A percentile compares a stretch with the other conserved stretches of the same genome.
phyloP scores from a whole-genome alignment of 1,140 invertebrate species.

The Rhopalosiphum maidis region DNA sequence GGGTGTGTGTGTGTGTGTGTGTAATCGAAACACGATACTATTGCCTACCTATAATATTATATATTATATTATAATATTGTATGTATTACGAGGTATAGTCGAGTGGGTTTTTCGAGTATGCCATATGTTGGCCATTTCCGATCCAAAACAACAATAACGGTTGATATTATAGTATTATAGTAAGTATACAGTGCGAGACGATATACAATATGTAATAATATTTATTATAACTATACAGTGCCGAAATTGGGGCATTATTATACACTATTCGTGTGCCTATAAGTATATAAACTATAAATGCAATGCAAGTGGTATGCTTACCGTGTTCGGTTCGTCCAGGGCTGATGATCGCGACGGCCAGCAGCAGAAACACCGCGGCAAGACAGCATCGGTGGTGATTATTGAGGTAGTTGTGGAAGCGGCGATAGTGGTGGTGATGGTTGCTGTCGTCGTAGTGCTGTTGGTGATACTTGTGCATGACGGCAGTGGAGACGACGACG shows the following conservation, averaged over 20 bases:
- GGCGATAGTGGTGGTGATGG: not conserved
- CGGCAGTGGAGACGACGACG: not conserved
- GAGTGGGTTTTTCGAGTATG: constrained; percentile 24
- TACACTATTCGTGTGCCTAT: not conserved
- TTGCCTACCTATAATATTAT: not conserved
- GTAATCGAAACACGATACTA: constrained; percentile 18
- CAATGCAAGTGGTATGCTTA: not conserved
- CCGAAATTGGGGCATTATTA: not conserved
- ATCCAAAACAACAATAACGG: not conserved
- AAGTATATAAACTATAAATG: not conserved
- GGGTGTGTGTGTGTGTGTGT: not conserved
- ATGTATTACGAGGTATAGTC: not conserved
- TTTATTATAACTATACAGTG: not conserved
- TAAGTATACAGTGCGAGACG: not conserved
- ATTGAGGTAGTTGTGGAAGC: not conserved
- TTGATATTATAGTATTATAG: not conserved
- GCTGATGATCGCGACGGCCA: not conserved
- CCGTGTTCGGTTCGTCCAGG: constrained; percentile 56
- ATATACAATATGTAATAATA: not conserved
- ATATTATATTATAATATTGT: not conserved
- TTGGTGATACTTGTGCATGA: constrained; percentile 32
- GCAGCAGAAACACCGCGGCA: constrained; percentile 11
- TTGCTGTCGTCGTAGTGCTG: not conserved
- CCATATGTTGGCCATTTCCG: constrained; percentile 22
- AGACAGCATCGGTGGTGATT: constrained; percentile 1